phyloP scores from a whole-genome alignment of 2,113 vertebrate species.

The Amphiprion ocellaris region DNA sequence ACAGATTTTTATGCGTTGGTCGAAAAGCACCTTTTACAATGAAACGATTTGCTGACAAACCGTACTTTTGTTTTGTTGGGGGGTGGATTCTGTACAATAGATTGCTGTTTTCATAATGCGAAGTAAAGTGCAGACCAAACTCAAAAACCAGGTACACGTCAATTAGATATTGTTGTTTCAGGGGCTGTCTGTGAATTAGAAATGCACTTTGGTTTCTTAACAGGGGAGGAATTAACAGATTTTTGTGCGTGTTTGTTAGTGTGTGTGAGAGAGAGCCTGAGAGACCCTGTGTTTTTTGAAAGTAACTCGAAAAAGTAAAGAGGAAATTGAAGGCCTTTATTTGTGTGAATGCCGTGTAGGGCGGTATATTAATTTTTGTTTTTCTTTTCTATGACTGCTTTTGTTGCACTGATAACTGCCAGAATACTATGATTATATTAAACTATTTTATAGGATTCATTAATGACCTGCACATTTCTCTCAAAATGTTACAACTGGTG shows the following conservation, averaged over 20 bases:
- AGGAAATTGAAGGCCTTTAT: slow-evolving; percentile 65
- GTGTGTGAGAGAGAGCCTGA: slow-evolving; percentile 11
- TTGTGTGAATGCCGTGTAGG: slow-evolving; percentile 58
- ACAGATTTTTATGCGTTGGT: slow-evolving; percentile 18
- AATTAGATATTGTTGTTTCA: slow-evolving; percentile 27
- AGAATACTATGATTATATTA: slow-evolving; percentile 75
- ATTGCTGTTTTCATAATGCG: slow-evolving; percentile 23
- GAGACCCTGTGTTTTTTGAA: slow-evolving; percentile 37
- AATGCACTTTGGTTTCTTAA: slow-evolving; percentile 77
- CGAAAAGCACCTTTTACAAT: slow-evolving; percentile 35
- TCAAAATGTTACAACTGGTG: slow-evolving; percentile 38
- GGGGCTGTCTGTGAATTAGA: slow-evolving; percentile 52
- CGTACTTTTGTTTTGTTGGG: not conserved
- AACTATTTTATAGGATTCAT: slow-evolving; percentile 77
- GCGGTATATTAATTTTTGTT: slow-evolving; percentile 49
- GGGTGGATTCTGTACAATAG: not conserved
- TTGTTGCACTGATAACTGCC: slow-evolving; percentile 84
- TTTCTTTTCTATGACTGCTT: slow-evolving; percentile 73
- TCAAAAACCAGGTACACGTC: slow-evolving; percentile 61
- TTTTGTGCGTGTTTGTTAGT: slow-evolving; percentile 9
- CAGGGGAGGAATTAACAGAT: slow-evolving; percentile 23
- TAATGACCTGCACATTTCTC: slow-evolving; percentile 76
- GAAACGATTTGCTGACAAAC: slow-evolving; percentile 14
- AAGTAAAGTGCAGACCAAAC: slow-evolving; percentile 78
- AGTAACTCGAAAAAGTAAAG: slow-evolving; percentile 36